Evolutionary conservation across 1,140 invertebrate genomes (phyloP).

Genomic region (Rhagoletis zephyria): DNA sequence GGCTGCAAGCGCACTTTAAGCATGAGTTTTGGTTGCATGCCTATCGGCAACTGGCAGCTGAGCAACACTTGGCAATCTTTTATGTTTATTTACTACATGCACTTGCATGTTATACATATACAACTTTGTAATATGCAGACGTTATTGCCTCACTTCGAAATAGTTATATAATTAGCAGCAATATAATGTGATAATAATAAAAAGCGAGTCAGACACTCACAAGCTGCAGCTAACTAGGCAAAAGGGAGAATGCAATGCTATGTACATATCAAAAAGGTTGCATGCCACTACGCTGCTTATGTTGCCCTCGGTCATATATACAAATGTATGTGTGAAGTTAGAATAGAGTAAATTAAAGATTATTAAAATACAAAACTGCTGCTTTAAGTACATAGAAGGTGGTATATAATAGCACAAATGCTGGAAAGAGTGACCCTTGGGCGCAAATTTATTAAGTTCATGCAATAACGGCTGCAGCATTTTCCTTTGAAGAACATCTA

Average conservation of each 20-base stretch:
- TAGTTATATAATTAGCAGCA: constrained; percentile 33
- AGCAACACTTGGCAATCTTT: neutral
- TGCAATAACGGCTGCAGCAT: no score
- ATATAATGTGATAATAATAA: constrained; percentile 49
- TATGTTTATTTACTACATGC: neutral
- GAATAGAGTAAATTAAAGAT: no score
- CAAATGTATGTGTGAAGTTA: no score
- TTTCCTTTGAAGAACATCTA: no score
- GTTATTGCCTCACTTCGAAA: neutral
- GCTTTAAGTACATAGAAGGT: no score
- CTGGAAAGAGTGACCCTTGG: neutral
- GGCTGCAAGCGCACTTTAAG: constrained; percentile 6
- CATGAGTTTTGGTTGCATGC: constrained; percentile 39
- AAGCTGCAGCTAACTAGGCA: neutral
- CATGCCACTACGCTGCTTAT: neutral
- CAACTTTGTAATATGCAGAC: neutral
- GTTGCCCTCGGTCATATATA: neutral
- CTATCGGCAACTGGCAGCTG: constrained; percentile 22
- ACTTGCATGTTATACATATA: neutral
- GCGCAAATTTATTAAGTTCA: no score
- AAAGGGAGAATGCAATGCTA: neutral
- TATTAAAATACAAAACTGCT: neutral
- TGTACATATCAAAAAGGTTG: neutral
- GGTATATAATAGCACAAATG: neutral
- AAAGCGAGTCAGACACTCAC: neutral